Evolutionary conservation across 2,888 invertebrate genomes (phyloP).

Genomic region (Hemithea aestivaria): DNA sequence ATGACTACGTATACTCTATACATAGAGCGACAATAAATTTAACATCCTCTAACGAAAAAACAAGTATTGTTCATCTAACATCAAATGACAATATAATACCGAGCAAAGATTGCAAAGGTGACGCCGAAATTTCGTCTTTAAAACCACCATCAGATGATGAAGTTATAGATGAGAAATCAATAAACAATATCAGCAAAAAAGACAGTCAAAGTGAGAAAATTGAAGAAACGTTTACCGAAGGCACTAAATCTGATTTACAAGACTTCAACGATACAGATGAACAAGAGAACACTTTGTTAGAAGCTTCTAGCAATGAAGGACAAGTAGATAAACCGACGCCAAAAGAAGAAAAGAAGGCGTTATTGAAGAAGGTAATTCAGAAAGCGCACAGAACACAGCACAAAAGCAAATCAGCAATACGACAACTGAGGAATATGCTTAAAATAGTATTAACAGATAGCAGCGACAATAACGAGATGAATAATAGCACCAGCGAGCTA

Average conservation of each 20-base stretch:
- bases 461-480: conserved; percentile 39
- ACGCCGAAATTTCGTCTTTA: too few species aligned
- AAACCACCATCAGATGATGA: too few species aligned
- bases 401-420: conserved; percentile 40
- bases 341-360: conserved; percentile 45
- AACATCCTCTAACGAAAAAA: conserved; percentile 34
- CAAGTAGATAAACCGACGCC: conserved; percentile 27
- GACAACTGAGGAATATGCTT: conserved; percentile 42
- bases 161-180: conserved; percentile 8
- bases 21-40: conserved; percentile 47
- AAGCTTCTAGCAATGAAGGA: conserved; percentile 27
- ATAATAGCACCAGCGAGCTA: conserved; percentile 32
- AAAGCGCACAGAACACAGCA: conserved; percentile 34
- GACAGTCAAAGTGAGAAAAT: conserved; percentile 17
- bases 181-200: conserved; percentile 16
- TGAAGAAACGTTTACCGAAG: conserved; percentile 17
- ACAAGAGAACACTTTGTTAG: conserved; percentile 22
- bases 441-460: conserved; percentile 52
- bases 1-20: conserved; percentile 40
- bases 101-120: conserved; percentile 18
- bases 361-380: conserved; percentile 48
- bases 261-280: conserved; percentile 23
- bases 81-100: conserved; percentile 8
- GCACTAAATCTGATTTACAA: conserved; percentile 13
- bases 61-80: conserved; percentile 19